Conservation (phyloP, 2,888 invertebrate genomes). For the Epistrophe grossulariae region DNA sequence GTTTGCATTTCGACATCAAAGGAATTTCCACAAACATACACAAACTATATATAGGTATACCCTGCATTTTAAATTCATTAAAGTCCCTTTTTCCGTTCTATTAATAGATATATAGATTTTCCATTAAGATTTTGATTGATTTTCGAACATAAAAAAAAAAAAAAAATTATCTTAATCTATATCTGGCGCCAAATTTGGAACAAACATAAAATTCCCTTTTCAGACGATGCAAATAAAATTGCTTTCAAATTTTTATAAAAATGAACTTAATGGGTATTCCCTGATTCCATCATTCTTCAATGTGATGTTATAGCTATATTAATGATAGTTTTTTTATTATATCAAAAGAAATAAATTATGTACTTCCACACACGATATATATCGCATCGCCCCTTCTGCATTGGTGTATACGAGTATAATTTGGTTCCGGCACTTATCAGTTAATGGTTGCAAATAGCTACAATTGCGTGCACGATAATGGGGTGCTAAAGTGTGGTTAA, state of each 20-base stretch:
- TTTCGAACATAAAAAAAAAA: slow-evolving; percentile 27
- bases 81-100: neutral
- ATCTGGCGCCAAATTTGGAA: slow-evolving; percentile 43
- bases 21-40: neutral
- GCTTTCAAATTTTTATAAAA: neutral
- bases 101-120: neutral
- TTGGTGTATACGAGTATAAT: slow-evolving; percentile 23
- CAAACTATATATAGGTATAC: too few species aligned
- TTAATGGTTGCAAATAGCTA: slow-evolving; percentile 31
- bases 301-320: slow-evolving; percentile 5
- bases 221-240: slow-evolving; percentile 49
- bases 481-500: slow-evolving; percentile 22
- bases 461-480: slow-evolving; percentile 42
- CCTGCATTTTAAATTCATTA: neutral
- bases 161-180: slow-evolving; percentile 19
- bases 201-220: slow-evolving; percentile 26
- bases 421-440: slow-evolving; percentile 45
- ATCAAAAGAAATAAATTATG: slow-evolving; percentile 32
- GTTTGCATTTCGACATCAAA: slow-evolving; percentile 1
- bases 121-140: slow-evolving; percentile 52
- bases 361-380: neutral
- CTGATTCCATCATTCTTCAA: slow-evolving; percentile 4
- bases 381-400: slow-evolving; percentile 24
- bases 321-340: slow-evolving; percentile 23
- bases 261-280: neutral